These are phyloP conservation scores for Murina feae DNA, from an alignment of 2,113 vertebrate species.

Conservation along the genomic window DNA sequence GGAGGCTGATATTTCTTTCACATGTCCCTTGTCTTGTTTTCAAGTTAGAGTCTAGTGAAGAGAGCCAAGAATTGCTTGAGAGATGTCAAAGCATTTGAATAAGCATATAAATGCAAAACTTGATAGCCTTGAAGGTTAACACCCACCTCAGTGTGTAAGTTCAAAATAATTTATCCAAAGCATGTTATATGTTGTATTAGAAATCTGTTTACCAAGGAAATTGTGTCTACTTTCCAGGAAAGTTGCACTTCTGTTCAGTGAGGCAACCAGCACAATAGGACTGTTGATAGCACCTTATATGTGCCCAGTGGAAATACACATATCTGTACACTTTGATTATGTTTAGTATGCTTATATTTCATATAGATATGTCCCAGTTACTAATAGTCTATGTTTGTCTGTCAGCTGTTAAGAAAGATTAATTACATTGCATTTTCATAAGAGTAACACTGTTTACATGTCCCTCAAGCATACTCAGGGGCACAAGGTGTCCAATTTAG, in stretches of 20 bases:
- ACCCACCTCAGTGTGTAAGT: neutral
- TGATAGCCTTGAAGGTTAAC: neutral
- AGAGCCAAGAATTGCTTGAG: neutral
- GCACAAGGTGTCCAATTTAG: neutral
- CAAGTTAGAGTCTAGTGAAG: neutral
- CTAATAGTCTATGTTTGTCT: neutral
- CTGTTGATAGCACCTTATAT: neutral
- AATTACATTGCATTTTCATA: slow-evolving; percentile 38
- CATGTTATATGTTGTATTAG: neutral
- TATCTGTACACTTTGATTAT: slow-evolving; percentile 24
- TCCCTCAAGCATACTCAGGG: slow-evolving; percentile 48
- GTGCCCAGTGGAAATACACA: neutral
- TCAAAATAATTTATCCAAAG: neutral
- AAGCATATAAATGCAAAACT: neutral
- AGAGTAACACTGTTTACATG: neutral
- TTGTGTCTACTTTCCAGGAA: neutral
- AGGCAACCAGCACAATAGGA: neutral
- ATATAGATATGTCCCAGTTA: neutral
- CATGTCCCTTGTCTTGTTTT: neutral
- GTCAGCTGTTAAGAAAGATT: neutral
- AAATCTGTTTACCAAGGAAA: neutral
- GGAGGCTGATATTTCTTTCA: neutral
- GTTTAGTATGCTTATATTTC: neutral
- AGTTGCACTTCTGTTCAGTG: neutral
- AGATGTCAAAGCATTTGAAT: neutral